Conservation (phyloP, 2,113 vertebrate species). For the Chloropsis hardwickii region DNA sequence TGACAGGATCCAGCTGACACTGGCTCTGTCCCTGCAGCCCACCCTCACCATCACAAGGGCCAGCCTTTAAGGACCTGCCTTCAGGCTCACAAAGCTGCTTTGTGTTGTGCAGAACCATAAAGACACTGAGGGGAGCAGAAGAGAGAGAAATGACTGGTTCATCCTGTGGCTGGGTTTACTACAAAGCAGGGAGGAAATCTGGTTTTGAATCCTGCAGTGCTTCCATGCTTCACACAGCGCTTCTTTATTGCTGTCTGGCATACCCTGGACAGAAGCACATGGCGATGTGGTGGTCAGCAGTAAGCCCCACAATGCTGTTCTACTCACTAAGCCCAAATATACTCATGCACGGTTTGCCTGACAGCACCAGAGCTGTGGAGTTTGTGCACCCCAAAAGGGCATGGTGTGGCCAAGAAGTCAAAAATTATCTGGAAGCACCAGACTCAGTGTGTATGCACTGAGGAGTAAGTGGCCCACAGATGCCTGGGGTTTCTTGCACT, state of each 20-base stretch:
- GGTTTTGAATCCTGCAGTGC: background rate
- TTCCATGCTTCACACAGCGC: background rate
- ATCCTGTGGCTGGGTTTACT: background rate
- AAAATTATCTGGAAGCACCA: background rate
- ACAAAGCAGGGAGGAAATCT: background rate
- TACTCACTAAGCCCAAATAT: background rate
- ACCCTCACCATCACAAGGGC: background rate
- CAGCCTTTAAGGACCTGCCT: background rate
- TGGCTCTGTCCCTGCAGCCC: background rate
- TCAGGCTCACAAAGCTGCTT: background rate
- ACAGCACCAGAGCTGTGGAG: background rate
- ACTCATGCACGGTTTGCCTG: background rate
- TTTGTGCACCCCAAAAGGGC: background rate
- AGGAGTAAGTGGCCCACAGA: background rate
- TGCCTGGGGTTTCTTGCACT: background rate
- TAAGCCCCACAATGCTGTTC: background rate
- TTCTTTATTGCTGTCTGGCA: background rate
- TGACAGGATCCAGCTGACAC: background rate
- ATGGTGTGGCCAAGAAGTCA: background rate
- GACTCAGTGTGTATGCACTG: rapidly evolving
- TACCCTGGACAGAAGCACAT: background rate
- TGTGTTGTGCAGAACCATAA: background rate
- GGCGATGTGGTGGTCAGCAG: background rate
- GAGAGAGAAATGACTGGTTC: background rate
- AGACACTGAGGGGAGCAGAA: background rate